phyloP scores from a whole-genome alignment of 2,113 vertebrate genomes.

The Ammospiza nelsoni region DNA sequence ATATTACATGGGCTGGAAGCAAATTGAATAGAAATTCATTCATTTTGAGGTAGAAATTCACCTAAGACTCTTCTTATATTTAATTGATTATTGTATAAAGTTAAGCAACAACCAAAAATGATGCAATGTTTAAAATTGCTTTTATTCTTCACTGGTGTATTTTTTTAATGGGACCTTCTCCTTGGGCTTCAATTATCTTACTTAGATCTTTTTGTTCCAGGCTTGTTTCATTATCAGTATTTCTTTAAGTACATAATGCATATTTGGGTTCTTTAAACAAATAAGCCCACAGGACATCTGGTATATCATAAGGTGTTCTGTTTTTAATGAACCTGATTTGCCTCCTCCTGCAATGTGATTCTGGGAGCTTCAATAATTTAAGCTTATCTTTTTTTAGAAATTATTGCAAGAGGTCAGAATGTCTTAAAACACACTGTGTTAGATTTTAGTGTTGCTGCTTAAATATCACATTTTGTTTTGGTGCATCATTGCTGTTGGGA shows the following conservation, averaged over 20 bases:
- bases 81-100: not conserved
- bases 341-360: not conserved
- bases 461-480: not conserved
- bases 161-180: not conserved
- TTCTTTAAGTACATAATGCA: not conserved
- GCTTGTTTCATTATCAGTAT: not conserved
- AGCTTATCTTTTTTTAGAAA: not conserved
- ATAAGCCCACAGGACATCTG: not conserved
- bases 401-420: not conserved
- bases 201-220: not conserved
- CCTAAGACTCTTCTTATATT: not conserved
- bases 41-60: not conserved
- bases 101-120: not conserved
- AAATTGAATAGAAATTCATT: not conserved
- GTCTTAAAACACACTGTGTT: not conserved
- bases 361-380: not conserved
- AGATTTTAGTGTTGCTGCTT: not conserved
- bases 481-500: not conserved
- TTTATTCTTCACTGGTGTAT: not conserved
- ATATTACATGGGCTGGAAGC: not conserved
- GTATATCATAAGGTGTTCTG: not conserved
- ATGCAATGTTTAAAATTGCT: not conserved
- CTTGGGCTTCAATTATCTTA: not conserved
- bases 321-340: not conserved
- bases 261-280: slow-evolving; percentile 2